A percentile compares a stretch with the other conserved stretches of the same genome.
phyloP scores from a whole-genome alignment of 2,113 vertebrate genomes.

The Phyllopteryx taeniolatus region DNA sequence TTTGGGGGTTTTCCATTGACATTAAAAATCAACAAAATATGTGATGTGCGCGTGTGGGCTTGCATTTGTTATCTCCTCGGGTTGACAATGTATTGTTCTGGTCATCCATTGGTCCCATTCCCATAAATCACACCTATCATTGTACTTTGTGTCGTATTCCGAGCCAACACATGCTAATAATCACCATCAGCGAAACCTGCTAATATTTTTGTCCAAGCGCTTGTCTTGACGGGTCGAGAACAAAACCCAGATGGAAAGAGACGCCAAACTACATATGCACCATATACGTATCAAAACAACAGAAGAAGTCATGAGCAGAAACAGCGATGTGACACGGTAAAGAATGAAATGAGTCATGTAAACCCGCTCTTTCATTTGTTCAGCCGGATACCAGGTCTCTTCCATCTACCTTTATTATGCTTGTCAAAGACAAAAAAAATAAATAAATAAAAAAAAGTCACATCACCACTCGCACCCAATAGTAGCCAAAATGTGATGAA shows the following conservation, averaged over 20 bases:
- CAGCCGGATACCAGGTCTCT: too few species aligned
- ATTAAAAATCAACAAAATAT: background rate
- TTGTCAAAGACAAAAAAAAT: background rate
- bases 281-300: constrained; percentile 49
- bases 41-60: constrained; percentile 1
- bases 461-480: background rate
- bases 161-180: constrained; percentile 74
- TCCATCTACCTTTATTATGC: background rate
- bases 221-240: constrained; percentile 34
- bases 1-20: background rate
- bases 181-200: constrained; percentile 65
- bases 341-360: constrained; percentile 43
- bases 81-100: constrained; percentile 59
- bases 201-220: constrained; percentile 58
- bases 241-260: constrained; percentile 27
- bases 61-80: constrained; percentile 55
- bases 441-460: too few species aligned
- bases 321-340: constrained; percentile 24
- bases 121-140: constrained; percentile 71
- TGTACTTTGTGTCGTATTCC: constrained; percentile 23
- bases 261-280: background rate
- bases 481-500: background rate
- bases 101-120: constrained; percentile 50
- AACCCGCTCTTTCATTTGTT: constrained; percentile 33
- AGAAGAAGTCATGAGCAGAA: constrained; percentile 15